Base-by-base conservation (phyloP, 2,113 vertebrate species). In the Pachycephala philippinensis region DNA sequence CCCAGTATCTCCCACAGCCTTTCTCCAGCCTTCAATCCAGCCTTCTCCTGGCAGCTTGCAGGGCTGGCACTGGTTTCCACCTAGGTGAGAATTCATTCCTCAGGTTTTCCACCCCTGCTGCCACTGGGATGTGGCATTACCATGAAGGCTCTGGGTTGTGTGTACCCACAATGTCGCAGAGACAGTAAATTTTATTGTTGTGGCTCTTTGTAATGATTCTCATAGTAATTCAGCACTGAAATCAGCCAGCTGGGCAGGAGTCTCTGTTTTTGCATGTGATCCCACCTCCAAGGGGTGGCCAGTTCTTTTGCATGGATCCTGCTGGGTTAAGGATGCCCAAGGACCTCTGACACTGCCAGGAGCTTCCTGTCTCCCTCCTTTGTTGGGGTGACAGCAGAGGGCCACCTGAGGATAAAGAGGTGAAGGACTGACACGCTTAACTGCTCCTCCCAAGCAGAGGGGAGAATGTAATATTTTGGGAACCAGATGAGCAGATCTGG, bases 121-220 rank as follows among this genome's bases (percentile, higher is more conserved):
- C 22, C 56, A 11, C 26, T 1, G 0, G 70, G 65, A 78, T 10
- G 12, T 15, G n/a, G 72, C 0, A 13, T 45, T 42, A 47, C 21
- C 6, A 0, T 1, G 3, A 40, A 57, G 45, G n/a, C 26, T 81
- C 6, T 35, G 49, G 11, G 28, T 6, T 69, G n/a, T 20, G 53
- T 13, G 63, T 33, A 7, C 37, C 49, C 40, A 18, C 37, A 18
- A 2, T 0, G 0, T 1, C 3, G 35, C 84, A 68, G 19, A 35
- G 56, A 27, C 19, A 28, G 16, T 7, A 50, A 7, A 1, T 31
- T 47, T 15, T 20, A 59, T 33, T 78, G 26, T 20, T 77, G 72
- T 59, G 40, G 56, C 33, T 70, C 35, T 70, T 66, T n/a, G 3
- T 30, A 15, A 24, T 2, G 31, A 23, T 66, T 74, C 33, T 50